Evolutionary conservation across 2,113 vertebrate genomes (phyloP).

Genomic region (Gymnocephalus cernua): DNA sequence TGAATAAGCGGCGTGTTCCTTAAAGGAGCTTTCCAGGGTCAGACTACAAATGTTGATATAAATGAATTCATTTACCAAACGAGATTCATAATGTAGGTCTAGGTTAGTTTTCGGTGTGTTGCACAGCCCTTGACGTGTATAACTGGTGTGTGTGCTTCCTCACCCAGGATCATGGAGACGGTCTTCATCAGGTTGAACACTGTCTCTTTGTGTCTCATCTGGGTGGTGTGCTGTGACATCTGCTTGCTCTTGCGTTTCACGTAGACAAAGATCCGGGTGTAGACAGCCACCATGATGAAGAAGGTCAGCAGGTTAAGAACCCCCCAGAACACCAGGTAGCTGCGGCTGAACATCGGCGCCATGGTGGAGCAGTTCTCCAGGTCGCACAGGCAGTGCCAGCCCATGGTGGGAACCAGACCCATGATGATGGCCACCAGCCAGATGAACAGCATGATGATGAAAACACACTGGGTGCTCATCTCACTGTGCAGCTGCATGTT

Average conservation of each 20-base stretch:
- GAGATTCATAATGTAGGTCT: too few relatives aligned
- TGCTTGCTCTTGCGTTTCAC: slow-evolving; percentile 92
- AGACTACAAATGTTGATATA: too few relatives aligned
- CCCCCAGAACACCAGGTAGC: slow-evolving; percentile 96
- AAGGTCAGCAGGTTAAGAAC: slow-evolving; percentile 93
- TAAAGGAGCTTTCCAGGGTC: too few relatives aligned
- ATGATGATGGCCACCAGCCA: slow-evolving; percentile 94
- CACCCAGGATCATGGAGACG: slow-evolving; percentile 95
- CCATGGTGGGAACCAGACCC: slow-evolving; percentile 93
- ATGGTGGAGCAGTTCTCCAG: slow-evolving; percentile 90
- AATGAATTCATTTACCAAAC: too few relatives aligned
- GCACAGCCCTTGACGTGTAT: too few relatives aligned
- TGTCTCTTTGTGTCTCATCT: slow-evolving; percentile 87
- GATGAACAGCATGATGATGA: slow-evolving; percentile 89
- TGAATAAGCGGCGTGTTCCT: too few relatives aligned
- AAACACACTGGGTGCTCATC: slow-evolving; percentile 92
- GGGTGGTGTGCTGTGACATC: slow-evolving; percentile 91
- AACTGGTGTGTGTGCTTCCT: slow-evolving; percentile 65
- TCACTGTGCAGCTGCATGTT: slow-evolving; percentile 96
- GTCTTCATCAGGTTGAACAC: slow-evolving; percentile 97
- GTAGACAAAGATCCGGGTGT: slow-evolving; percentile 94
- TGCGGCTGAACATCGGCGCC: slow-evolving; percentile 95
- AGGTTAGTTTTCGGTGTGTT: too few relatives aligned
- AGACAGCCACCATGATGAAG: slow-evolving; percentile 93
- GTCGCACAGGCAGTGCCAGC: slow-evolving; percentile 96